Evolutionary conservation across 2,113 vertebrate species (phyloP).

Genomic region (Aix galericulata): DNA sequence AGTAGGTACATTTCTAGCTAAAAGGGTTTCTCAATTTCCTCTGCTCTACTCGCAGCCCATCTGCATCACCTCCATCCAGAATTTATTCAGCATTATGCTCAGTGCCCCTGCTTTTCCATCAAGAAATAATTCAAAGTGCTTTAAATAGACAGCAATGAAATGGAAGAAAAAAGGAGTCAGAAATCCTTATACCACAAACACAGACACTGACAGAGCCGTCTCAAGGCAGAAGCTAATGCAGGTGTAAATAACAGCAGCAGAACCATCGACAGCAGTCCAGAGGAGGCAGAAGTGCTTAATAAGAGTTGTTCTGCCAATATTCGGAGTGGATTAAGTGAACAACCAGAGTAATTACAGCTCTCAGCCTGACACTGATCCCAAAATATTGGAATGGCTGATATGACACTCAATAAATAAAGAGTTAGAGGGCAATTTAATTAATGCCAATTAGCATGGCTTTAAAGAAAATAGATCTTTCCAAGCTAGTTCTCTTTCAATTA

Average conservation of each 20-base stretch:
- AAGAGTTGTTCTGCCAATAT: slow-evolving; percentile 36
- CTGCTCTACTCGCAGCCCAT: neutral
- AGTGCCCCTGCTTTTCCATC: neutral
- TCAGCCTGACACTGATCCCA: slow-evolving; percentile 25
- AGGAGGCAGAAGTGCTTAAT: neutral
- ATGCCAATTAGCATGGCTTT: slow-evolving; percentile 54
- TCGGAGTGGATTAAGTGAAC: slow-evolving; percentile 43
- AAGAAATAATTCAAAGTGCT: neutral
- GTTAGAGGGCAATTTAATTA: slow-evolving; percentile 58
- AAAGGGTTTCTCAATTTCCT: neutral
- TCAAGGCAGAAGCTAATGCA: neutral
- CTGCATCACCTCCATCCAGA: neutral
- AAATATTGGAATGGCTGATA: slow-evolving; percentile 50
- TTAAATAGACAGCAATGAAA: neutral
- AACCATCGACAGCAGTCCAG: neutral
- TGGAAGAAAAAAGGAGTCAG: neutral
- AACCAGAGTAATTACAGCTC: slow-evolving; percentile 47
- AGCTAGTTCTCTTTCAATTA: slow-evolving; percentile 55
- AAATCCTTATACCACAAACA: neutral
- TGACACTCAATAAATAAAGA: slow-evolving; percentile 44
- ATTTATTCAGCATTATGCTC: neutral
- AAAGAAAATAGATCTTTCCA: slow-evolving; percentile 59
- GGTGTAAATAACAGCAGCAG: neutral
- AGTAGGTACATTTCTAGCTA: neutral
- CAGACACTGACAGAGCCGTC: neutral